These are phyloP conservation scores for Spheniscus mendiculus DNA, from an alignment of 2,113 vertebrate species.

Conservation along the genomic window DNA sequence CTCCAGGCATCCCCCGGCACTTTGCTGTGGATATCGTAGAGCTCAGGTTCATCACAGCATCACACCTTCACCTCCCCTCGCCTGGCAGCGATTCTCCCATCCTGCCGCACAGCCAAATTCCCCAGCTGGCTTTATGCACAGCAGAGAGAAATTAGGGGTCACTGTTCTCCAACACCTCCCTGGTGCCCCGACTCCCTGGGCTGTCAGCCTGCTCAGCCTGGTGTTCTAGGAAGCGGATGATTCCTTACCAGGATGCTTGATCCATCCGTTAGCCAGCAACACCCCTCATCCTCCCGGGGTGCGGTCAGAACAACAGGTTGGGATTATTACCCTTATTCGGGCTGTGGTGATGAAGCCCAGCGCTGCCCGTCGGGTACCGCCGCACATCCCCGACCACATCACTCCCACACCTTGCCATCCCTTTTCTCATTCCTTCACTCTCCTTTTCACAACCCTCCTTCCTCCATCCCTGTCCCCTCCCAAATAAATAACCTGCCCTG, in stretches of 20 bases:
- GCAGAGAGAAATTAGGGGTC: background rate
- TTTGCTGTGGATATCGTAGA: background rate
- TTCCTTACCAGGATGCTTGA: background rate
- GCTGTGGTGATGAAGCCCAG: background rate
- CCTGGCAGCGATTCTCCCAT: background rate
- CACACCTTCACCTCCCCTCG: background rate
- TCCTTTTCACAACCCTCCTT: background rate
- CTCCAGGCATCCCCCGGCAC: background rate
- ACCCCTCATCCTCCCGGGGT: background rate
- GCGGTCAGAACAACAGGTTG: background rate
- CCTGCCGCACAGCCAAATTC: background rate
- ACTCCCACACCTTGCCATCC: background rate
- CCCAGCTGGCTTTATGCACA: background rate
- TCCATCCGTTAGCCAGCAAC: background rate
- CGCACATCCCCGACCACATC: no score
- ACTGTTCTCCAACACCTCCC: background rate
- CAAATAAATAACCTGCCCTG: background rate
- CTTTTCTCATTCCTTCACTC: background rate
- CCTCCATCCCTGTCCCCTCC: background rate
- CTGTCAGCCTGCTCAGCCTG: background rate
- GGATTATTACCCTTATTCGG: background rate
- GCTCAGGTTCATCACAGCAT: background rate
- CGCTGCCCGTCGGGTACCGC: background rate
- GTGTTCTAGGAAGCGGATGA: fast-evolving
- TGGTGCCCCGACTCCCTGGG: background rate